These are phyloP conservation scores for Coremacera marginata DNA, from an alignment of 2,888 invertebrate genomes.

Conservation along the genomic window DNA sequence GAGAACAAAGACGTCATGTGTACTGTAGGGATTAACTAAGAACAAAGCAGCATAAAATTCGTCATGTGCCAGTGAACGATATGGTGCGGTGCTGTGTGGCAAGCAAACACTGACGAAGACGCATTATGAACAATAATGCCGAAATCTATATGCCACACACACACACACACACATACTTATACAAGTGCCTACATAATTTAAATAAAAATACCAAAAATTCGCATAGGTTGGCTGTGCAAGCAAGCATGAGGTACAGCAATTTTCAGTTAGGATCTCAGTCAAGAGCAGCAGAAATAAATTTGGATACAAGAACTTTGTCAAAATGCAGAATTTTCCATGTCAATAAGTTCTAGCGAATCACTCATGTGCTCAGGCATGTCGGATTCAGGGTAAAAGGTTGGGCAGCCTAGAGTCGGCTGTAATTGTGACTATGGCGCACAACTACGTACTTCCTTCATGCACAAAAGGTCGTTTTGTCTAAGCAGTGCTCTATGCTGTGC, in stretches of 20 bases:
- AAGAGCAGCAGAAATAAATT: neutral
- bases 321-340: constrained; percentile 28
- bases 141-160: neutral
- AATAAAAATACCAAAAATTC: too few species aligned
- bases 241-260: too few species aligned
- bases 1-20: neutral
- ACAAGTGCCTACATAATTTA: too few species aligned
- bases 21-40: constrained; percentile 6
- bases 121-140: neutral
- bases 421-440: too few species aligned
- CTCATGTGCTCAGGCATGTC: neutral
- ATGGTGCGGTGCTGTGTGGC: too few species aligned
- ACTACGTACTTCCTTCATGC: neutral
- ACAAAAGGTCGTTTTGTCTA: constrained; percentile 4
- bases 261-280: too few species aligned
- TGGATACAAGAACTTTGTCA: neutral
- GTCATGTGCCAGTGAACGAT: neutral
- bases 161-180: neutral
- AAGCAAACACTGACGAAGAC: too few species aligned
- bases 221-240: too few species aligned
- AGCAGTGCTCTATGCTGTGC: neutral
- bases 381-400: neutral
- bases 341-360: constrained; percentile 6
- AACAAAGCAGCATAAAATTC: neutral
- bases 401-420: neutral